Percentiles rank a stretch among this genome's conserved stretches.
These are phyloP conservation scores for Matsumurasca onukii DNA, from an alignment of 1,140 invertebrate genomes.

Conservation along the genomic window DNA sequence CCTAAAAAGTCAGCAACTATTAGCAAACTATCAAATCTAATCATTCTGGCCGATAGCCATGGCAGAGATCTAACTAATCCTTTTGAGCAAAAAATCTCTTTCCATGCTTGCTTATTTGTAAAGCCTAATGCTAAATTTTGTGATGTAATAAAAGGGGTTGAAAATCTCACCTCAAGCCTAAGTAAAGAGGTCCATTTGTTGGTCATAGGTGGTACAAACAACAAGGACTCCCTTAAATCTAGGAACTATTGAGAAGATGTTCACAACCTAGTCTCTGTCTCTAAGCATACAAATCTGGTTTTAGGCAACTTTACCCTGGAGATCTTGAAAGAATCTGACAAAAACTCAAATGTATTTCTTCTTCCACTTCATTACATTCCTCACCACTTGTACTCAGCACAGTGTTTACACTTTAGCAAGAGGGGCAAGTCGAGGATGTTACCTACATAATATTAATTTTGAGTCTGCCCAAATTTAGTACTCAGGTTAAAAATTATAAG, in stretches of 20 bases:
- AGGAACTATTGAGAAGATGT: neutral
- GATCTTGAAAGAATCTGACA: neutral
- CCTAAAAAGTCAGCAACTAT: no score
- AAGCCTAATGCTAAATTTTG: neutral
- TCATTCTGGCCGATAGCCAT: slow-evolving; percentile 10
- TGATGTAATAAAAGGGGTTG: neutral
- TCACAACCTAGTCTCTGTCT: neutral
- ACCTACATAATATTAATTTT: no score
- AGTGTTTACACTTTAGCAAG: neutral
- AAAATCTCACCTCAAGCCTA: neutral
- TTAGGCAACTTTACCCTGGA: neutral
- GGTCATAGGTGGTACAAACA: neutral
- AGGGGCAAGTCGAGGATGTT: no score
- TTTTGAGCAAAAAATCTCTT: neutral
- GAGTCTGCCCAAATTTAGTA: no score
- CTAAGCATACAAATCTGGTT: neutral
- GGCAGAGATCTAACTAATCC: neutral
- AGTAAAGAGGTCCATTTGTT: neutral
- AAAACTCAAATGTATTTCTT: neutral
- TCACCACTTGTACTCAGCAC: neutral
- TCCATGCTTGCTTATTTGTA: neutral
- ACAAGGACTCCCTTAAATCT: neutral
- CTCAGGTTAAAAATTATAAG: no score
- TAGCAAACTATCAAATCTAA: no score
- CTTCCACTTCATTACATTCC: neutral